phyloP scores from a whole-genome alignment of 2,797 vertebrate genomes.

The Triplophysa bombifrons region DNA sequence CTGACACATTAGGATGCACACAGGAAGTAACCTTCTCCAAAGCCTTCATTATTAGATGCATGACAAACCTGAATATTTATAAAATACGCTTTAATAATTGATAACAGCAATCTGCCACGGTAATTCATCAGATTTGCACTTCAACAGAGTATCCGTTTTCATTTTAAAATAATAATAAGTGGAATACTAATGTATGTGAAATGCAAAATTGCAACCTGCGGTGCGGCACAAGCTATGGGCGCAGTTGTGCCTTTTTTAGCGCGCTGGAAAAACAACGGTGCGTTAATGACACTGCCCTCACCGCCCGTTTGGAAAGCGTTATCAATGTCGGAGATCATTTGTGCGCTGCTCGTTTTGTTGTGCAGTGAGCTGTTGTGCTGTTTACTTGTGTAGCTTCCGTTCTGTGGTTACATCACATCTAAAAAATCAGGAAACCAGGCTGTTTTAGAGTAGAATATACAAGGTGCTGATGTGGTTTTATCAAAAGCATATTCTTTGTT shows the following conservation, averaged over 20 bases:
- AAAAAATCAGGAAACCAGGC: constrained; percentile 79
- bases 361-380: constrained; percentile 65
- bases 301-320: constrained; percentile 42
- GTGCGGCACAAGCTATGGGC: constrained; percentile 57
- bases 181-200: constrained; percentile 81
- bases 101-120: constrained; percentile 99
- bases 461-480: constrained; percentile 82
- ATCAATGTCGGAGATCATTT: constrained; percentile 37
- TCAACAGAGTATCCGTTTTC: constrained; percentile 87
- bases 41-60: constrained; percentile 88
- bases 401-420: constrained; percentile 72
- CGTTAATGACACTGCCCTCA: constrained; percentile 49
- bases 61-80: constrained; percentile 99
- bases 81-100: constrained; percentile 99
- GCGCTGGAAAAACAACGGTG: constrained; percentile 40
- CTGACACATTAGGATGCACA: constrained; percentile 85
- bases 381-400: constrained; percentile 72
- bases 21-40: constrained; percentile 87
- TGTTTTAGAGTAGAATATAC: constrained; percentile 81
- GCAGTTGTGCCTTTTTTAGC: constrained; percentile 53
- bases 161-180: constrained; percentile 89
- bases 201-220: constrained; percentile 78
- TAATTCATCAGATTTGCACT: constrained; percentile 90
- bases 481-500: constrained; percentile 85
- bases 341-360: constrained; percentile 58